These are phyloP conservation scores for Thaumetopoea pityocampa DNA, from an alignment of 1,140 invertebrate genomes.

Conservation along the genomic window DNA sequence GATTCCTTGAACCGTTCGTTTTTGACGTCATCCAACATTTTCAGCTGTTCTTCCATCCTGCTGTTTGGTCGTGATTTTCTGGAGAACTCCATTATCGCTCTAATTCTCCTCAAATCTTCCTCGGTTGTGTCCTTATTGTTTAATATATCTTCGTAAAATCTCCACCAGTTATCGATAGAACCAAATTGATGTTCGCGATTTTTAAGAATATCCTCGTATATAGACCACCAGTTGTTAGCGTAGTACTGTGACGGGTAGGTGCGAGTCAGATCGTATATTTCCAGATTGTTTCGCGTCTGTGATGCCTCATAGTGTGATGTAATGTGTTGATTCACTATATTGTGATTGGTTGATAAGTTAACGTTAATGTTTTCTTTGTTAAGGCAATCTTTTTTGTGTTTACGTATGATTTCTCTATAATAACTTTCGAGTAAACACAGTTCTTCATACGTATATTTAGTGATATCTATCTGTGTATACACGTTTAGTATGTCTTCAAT, in stretches of 20 bases:
- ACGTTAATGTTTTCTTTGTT: slow-evolving; percentile 54
- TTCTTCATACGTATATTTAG: slow-evolving; percentile 62
- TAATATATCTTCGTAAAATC: slow-evolving; percentile 59
- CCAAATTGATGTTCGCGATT: slow-evolving; percentile 69
- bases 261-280: slow-evolving; percentile 57
- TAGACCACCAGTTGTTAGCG: slow-evolving; percentile 74
- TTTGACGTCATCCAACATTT: slow-evolving; percentile 52
- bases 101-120: slow-evolving; percentile 38
- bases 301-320: slow-evolving; percentile 25
- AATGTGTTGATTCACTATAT: slow-evolving; percentile 36
- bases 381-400: slow-evolving; percentile 45
- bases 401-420: slow-evolving; percentile 65
- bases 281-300: slow-evolving; percentile 34
- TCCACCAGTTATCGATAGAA: slow-evolving; percentile 73
- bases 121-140: slow-evolving; percentile 44
- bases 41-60: slow-evolving; percentile 58
- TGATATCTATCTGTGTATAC: slow-evolving; percentile 54
- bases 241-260: slow-evolving; percentile 69
- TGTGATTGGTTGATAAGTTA: too few species aligned
- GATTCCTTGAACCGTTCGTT: slow-evolving; percentile 52
- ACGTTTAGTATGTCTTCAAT: slow-evolving; percentile 58
- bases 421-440: slow-evolving; percentile 57
- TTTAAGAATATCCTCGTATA: slow-evolving; percentile 67
- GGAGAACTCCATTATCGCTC: slow-evolving; percentile 38
- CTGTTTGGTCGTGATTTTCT: slow-evolving; percentile 36